Percentiles rank a stretch among this genome's conserved stretches.
Conservation (phyloP, 2,888 invertebrate species). For the Alsophila aescularia region DNA sequence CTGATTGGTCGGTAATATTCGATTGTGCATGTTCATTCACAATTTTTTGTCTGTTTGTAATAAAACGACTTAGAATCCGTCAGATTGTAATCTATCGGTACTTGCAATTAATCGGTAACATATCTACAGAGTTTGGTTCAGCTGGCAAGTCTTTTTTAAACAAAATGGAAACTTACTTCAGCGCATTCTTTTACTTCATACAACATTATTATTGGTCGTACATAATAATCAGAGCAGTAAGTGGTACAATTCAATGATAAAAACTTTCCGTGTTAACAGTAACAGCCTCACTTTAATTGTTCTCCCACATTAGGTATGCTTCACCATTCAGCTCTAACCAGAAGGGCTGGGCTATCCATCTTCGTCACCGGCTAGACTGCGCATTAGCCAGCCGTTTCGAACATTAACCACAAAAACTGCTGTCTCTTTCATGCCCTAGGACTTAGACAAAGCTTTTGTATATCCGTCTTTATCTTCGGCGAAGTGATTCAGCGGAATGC, state of each 20-base stretch:
- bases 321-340: constrained; percentile 70
- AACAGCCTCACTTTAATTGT: constrained; percentile 44
- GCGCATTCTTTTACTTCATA: no score
- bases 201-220: no score
- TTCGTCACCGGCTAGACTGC: constrained; percentile 76
- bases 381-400: constrained; percentile 69
- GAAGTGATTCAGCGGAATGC: constrained; percentile 73
- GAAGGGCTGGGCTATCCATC: constrained; percentile 70
- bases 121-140: no score
- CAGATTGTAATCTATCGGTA: no score
- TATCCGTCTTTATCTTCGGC: constrained; percentile 60
- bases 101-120: no score
- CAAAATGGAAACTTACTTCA: no score
- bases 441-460: constrained; percentile 48
- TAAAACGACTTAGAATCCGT: no score
- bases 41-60: no score
- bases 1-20: no score
- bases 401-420: constrained; percentile 44
- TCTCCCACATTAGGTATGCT: constrained; percentile 51
- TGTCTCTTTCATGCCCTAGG: constrained; percentile 55
- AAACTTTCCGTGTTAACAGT: not conserved
- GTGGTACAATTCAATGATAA: not conserved
- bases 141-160: no score
- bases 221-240: no score
- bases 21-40: no score